Percentiles rank a stretch among this genome's conserved stretches.
Evolutionary conservation across 2,113 vertebrate genomes (phyloP).

Genomic region (Psittacula cyanocephala): DNA sequence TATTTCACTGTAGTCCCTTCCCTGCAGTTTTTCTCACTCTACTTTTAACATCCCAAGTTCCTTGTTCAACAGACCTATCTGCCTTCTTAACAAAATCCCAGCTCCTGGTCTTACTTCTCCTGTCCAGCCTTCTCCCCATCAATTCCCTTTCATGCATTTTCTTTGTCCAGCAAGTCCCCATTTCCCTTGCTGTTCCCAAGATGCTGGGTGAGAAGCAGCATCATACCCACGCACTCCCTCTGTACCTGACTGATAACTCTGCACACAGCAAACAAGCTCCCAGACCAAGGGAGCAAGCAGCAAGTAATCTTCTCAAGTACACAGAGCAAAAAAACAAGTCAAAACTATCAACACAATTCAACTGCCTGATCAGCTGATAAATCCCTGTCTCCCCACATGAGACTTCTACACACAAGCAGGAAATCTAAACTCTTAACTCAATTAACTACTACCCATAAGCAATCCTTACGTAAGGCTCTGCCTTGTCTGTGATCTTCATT

Average conservation of each 20-base stretch:
- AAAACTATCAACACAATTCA: background rate
- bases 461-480: background rate
- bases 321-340: background rate
- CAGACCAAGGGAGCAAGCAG: background rate
- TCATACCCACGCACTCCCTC: background rate
- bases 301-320: background rate
- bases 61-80: background rate
- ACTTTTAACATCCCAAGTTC: background rate
- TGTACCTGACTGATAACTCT: background rate
- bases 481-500: constrained; percentile 1
- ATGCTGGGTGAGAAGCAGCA: background rate
- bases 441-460: background rate
- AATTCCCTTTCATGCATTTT: fast-evolving
- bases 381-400: background rate
- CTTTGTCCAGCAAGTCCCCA: background rate
- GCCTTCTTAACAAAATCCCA: background rate
- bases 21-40: background rate
- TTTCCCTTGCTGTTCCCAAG: background rate
- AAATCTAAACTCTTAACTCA: background rate
- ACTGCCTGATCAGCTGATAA: background rate
- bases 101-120: background rate
- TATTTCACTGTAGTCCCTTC: background rate
- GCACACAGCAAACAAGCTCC: background rate
- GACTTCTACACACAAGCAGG: background rate
- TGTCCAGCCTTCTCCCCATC: background rate